phyloP scores from a whole-genome alignment of 1,140 invertebrate genomes.

The Nebria ingens region DNA sequence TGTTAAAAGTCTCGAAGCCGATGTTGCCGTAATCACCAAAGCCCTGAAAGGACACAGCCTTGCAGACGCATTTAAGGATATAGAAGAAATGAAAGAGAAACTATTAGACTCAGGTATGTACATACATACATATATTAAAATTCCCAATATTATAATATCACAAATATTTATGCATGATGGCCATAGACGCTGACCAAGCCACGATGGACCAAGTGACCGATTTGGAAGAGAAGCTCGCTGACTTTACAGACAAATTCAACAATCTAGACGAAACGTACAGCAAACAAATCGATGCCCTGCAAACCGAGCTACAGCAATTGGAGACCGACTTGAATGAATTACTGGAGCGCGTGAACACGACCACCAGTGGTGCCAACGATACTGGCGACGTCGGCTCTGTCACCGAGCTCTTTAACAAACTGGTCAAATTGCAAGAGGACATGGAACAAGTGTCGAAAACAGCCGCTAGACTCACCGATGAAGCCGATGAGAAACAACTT shows the following conservation, averaged over 20 bases:
- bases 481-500: slow-evolving; percentile 25
- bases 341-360: slow-evolving; percentile 27
- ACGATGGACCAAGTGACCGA: neutral
- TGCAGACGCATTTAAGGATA: neutral
- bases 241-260: slow-evolving; percentile 23
- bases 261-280: slow-evolving; percentile 24
- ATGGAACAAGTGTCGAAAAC: slow-evolving; percentile 30
- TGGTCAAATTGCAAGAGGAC: slow-evolving; percentile 31
- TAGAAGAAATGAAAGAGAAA: neutral
- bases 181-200: neutral
- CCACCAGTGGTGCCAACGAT: too few relatives aligned
- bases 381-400: slow-evolving; percentile 15
- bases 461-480: slow-evolving; percentile 28
- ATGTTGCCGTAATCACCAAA: neutral
- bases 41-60: neutral
- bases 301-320: slow-evolving; percentile 23
- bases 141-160: neutral
- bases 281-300: slow-evolving; percentile 22
- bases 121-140: neutral
- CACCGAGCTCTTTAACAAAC: slow-evolving; percentile 27
- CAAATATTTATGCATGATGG: neutral
- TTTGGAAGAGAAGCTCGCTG: slow-evolving; percentile 17
- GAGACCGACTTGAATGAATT: slow-evolving; percentile 23
- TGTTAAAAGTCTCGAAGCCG: neutral
- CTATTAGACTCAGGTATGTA: too few relatives aligned